These are phyloP conservation scores for Hydrophis major DNA, from an alignment of 2,797 vertebrate species.

Conservation along the genomic window DNA sequence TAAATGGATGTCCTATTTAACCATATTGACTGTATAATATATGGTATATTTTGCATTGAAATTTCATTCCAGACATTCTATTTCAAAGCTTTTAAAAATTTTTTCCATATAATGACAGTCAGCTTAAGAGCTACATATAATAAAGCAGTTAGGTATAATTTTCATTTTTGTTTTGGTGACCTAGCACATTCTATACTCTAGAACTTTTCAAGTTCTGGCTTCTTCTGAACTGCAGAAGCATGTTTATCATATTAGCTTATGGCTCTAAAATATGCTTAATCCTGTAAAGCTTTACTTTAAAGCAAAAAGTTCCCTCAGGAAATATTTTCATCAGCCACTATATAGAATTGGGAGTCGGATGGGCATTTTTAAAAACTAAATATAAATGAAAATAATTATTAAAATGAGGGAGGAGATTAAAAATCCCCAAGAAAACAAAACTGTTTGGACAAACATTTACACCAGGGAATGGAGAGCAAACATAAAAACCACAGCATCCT, in stretches of 20 bases:
- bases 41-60: background rate
- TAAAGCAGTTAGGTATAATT: background rate
- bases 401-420: background rate
- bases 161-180: background rate
- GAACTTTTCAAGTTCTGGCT: background rate
- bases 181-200: background rate
- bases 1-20: background rate
- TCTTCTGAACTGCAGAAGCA: background rate
- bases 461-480: conserved; percentile 39
- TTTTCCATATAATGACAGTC: background rate
- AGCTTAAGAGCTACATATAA: background rate
- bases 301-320: background rate
- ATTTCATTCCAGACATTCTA: background rate
- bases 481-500: conserved; percentile 64
- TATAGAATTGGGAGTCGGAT: background rate
- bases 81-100: background rate
- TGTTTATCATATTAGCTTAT: background rate
- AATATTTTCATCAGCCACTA: background rate
- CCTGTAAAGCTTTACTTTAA: background rate
- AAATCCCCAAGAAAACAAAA: conserved; percentile 39
- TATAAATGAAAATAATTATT: conserved; percentile 1
- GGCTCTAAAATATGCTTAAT: background rate
- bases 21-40: background rate
- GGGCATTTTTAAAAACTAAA: background rate
- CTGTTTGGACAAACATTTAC: conserved; percentile 58